Base-by-base conservation (phyloP, 2,113 vertebrate genomes). In the Mustela nigripes region DNA sequence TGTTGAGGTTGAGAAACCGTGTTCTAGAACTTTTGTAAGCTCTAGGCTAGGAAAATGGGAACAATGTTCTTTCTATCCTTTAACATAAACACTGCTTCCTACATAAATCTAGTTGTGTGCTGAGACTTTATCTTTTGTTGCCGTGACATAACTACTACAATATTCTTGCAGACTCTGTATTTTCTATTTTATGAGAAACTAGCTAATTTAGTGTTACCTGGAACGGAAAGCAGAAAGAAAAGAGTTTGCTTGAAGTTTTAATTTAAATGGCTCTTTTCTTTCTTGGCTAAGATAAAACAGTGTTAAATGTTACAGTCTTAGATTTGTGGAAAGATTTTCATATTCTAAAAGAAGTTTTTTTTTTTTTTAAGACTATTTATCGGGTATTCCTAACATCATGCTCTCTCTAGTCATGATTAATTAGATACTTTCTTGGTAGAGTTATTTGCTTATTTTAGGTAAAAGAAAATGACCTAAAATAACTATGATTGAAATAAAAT, bases 371-470 rank as follows among this genome's bases (percentile, higher is more conserved):
- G 74, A 45, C 73, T 91, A n/a, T 95, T 91, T 93, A 92, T 89
- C 60, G 69, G 56, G 21, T 96, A 89, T 89, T 95, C 53, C 90
- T 94, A 89, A 31, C 21, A 65, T 62, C 22, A 9, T 80, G 12
- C 26, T 12, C 33, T 95, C 24, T 93, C 15, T 93, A 89, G 83
- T 92, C 42, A 80, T 82, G 48, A 90, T 22, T 45, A 26, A 69
- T 56, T 84, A 88, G 71, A 71, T 76, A 84, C 22, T 62, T 31
- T 24, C 50, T 9, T 84, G 89, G 33, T 26, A 14, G 2, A 87
- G 74, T 94, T 94, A 93, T 86, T 94, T 94, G 31, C 81, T 95
- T 96, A 73, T 81, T 63, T 93, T 24, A 65, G 92, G 36, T 91
- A 39, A 95, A 93, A 84, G 62, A 80, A 95, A 79, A 82, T 63